Base-by-base conservation (phyloP, 2,888 invertebrate species). In the Macropis europaea region DNA sequence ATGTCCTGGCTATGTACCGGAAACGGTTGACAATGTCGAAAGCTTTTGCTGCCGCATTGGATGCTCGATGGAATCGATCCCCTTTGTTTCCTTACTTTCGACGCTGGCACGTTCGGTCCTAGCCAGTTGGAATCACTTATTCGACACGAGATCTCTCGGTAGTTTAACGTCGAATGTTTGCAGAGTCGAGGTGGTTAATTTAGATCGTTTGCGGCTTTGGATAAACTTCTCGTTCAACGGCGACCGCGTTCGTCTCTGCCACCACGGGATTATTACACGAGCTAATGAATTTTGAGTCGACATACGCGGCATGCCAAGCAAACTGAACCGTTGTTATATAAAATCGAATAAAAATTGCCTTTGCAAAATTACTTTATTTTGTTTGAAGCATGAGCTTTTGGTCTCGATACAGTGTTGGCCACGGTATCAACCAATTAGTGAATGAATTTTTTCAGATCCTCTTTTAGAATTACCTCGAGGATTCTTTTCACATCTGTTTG, bases 11-110 rank as follows among this genome's bases (percentile, higher is more conserved):
- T 48, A 42, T 47, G 32, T 17, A 64, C 40, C 48, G 64, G 36
- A 68, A 68, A 54, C 56, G 56, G 17, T 30, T 48, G 56, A 48
- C 67, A 40, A 54, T 36, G 54, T 34, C 40, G 50, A 26, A 19
- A n/a, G 24, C 19, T 36, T 43, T 26, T 52, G 30, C 13, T 36
- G 50, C 48, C 36, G 28, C 30, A 34, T 40, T 57, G 45, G 32
- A 53, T 13, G 28, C 13, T 11, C 64, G 42, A 56, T 30, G 42
- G 24, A 30, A 69, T 69, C 50, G 66, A 52, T 56, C 68, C 13
- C 42, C 42, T 66, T 50, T 54, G 66, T 66, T 62, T 54, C 56
- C 45, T 66, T 43, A 5, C 19, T 38, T 19, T 28, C 45, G 26
- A 9, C 26, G 11, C 13, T 6, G 15, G 5, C n/a, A 22, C 36